A percentile compares a stretch with the other conserved stretches of the same genome.
Conservation (phyloP, 2,888 invertebrate genomes). For the Hypomecis atomaria region DNA sequence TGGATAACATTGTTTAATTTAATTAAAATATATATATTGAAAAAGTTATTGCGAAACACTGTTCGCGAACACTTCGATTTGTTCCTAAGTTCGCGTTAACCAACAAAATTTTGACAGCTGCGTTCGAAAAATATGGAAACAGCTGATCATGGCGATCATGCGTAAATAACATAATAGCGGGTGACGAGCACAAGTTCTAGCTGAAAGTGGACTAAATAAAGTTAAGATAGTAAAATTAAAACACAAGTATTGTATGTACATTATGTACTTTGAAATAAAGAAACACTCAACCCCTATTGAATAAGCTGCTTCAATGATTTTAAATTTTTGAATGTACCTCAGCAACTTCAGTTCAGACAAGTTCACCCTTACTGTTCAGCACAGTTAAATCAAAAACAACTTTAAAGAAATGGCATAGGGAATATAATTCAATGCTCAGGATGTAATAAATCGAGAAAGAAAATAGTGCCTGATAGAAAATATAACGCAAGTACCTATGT, state of each 20-base stretch:
- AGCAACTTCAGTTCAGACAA: slow-evolving; percentile 16
- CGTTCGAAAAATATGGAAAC: slow-evolving; percentile 13
- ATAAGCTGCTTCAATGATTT: background rate
- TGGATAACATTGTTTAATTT: slow-evolving; percentile 71
- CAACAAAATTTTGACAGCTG: slow-evolving; percentile 24
- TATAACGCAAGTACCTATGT: too few relatives aligned
- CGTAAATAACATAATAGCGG: background rate
- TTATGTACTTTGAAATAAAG: too few relatives aligned
- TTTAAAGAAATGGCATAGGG: background rate
- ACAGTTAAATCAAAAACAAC: background rate
- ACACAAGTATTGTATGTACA: too few relatives aligned
- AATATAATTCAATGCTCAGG: background rate
- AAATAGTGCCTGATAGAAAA: too few relatives aligned
- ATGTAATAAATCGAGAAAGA: too few relatives aligned
- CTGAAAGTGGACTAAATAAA: too few relatives aligned
- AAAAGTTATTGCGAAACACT: slow-evolving; percentile 72
- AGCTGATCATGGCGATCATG: background rate
- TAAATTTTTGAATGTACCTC: slow-evolving; percentile 14
- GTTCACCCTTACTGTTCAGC: too few relatives aligned
- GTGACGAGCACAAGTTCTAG: too few relatives aligned
- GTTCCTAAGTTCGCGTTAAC: slow-evolving; percentile 49
- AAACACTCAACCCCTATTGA: too few relatives aligned
- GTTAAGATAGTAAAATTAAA: too few relatives aligned
- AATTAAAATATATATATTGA: slow-evolving; percentile 40
- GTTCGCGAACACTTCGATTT: slow-evolving; percentile 66